A percentile compares a stretch with the other conserved stretches of the same genome.
Evolutionary conservation across 2,113 vertebrate genomes (phyloP).

Genomic region (Mellivora capensis): DNA sequence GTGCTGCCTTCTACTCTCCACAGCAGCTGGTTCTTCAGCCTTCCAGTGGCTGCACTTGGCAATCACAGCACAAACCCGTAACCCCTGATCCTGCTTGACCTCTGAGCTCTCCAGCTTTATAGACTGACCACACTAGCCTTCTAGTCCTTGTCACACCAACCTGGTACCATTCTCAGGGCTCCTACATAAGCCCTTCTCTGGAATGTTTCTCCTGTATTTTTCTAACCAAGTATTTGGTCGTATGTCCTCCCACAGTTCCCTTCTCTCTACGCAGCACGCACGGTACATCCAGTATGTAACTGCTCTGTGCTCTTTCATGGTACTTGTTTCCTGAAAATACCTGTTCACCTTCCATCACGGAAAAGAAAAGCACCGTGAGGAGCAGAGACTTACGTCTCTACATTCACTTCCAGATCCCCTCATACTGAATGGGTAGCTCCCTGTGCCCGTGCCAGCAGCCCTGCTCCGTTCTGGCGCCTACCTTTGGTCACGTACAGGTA

Average conservation of each 20-base stretch:
- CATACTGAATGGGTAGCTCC: accelerated
- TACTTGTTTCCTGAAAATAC: background rate
- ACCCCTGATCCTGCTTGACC: background rate
- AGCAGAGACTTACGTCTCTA: background rate
- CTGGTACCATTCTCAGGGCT: background rate
- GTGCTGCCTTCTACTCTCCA: background rate
- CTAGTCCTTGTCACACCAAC: background rate
- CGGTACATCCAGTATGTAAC: background rate
- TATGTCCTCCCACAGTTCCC: background rate
- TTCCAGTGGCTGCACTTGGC: background rate
- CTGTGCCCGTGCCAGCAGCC: background rate
- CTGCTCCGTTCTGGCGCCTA: conserved; percentile 60
- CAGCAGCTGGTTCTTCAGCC: background rate
- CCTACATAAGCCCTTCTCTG: too few relatives aligned
- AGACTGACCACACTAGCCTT: too few relatives aligned
- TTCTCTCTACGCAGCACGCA: background rate
- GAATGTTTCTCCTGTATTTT: background rate
- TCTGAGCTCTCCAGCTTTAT: background rate
- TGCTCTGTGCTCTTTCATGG: background rate
- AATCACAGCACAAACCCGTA: too few relatives aligned
- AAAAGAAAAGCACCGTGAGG: background rate
- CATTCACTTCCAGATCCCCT: background rate
- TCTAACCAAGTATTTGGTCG: background rate
- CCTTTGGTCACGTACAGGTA: conserved; percentile 97
- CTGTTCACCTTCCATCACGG: background rate